phyloP scores from a whole-genome alignment of 2,797 vertebrate genomes.

The Siniperca undulata region DNA sequence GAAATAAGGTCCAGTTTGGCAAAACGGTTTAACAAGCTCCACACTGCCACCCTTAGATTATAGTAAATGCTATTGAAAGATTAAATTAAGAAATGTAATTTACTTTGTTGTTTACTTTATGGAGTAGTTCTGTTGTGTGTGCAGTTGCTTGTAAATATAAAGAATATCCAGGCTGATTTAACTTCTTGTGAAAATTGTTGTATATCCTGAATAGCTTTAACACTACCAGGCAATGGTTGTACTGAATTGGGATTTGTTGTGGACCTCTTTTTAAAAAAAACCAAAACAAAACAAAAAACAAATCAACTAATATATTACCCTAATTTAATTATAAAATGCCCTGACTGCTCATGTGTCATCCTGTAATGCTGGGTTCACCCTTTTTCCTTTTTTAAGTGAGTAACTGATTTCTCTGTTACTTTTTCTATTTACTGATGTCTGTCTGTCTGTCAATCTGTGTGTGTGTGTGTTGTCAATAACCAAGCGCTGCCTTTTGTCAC shows the following conservation, averaged over 20 bases:
- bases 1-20: slow-evolving; percentile 13
- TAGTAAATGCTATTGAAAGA: not conserved
- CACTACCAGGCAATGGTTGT: not conserved
- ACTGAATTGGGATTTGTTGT: not conserved
- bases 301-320: not conserved
- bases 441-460: slow-evolving; percentile 42
- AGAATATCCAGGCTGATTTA: not conserved
- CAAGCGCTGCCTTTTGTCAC: slow-evolving; percentile 86
- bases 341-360: slow-evolving; percentile 11
- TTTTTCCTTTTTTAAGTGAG: slow-evolving; percentile 3
- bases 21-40: slow-evolving; percentile 3
- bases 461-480: slow-evolving; percentile 85
- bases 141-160: not conserved
- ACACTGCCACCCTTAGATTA: not conserved
- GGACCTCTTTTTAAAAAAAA: not conserved
- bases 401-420: slow-evolving; percentile 62
- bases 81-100: not conserved
- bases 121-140: slow-evolving; percentile 1
- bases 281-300: not conserved
- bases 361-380: not conserved
- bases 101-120: not conserved
- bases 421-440: slow-evolving; percentile 51
- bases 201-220: slow-evolving; percentile 6
- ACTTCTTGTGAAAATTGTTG: not conserved
- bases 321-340: not conserved